Conservation (phyloP, 2,113 vertebrate species). For the Corvus moneduloides region DNA sequence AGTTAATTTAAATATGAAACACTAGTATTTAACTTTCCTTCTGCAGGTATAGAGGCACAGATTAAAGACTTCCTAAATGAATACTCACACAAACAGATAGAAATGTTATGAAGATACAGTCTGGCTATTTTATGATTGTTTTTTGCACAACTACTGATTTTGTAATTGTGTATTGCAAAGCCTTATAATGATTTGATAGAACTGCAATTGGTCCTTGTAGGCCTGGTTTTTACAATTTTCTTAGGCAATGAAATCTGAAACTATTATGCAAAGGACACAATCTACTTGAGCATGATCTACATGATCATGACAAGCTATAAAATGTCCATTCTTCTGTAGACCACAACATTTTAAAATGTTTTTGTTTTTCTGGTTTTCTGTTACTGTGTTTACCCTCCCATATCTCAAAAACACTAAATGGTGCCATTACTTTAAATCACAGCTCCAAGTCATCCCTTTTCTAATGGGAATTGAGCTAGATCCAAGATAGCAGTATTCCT, state of each 20-base stretch:
- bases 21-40: background rate
- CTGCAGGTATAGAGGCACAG: background rate
- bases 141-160: background rate
- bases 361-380: background rate
- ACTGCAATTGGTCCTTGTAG: background rate
- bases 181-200: background rate
- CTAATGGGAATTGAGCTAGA: background rate
- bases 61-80: conserved; percentile 3
- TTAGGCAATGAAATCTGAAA: background rate
- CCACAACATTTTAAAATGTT: background rate
- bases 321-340: background rate
- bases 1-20: background rate
- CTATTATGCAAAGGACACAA: background rate
- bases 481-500: background rate
- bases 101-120: background rate
- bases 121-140: background rate
- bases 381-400: background rate
- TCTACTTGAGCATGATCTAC: background rate
- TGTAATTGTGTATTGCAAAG: background rate
- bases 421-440: background rate
- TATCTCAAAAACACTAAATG: background rate
- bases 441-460: background rate
- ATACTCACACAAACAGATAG: background rate
- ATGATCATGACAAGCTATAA: background rate
- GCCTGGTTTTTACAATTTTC: background rate